Base-by-base conservation (phyloP, 1,140 invertebrate genomes). In the Polypedilum vanderplanki region DNA sequence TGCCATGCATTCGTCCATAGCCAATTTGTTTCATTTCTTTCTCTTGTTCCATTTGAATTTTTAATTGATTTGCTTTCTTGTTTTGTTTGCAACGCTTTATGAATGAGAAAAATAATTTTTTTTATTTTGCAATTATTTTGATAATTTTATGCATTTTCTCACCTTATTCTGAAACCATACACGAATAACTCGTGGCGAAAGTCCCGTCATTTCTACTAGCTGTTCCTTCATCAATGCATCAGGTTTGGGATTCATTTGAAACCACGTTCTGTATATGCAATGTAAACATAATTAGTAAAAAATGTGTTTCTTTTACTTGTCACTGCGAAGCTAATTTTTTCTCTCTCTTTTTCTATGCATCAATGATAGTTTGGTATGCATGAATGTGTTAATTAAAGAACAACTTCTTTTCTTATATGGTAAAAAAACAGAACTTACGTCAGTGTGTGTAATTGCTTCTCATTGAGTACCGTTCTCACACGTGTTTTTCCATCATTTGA, bases 171-270 rank as follows among this genome's bases (percentile, higher is more conserved):
- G 95, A 85, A 98, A 98, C 97, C 97, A 99, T n/a, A 98, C 97
- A 79, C 97, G 87, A 79, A 98, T 98, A 75, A 99, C 97, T 17
- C 97, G 85, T 1, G 96, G 96, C 79, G 93, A 96, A 2, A 99
- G 88, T 0, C 94, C 91, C 0, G 98, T 99, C 96, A 98, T 98
- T 84, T 99, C 98, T 9, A 98, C 97, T 75, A 99, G 86, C 82
- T 99, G 96, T 83, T 99, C 98, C 85, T 99, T 99, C 96, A 98
- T 98, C 40, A 98, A 87, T 9, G 97, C 97, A 85, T 99, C 98
- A 8, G 98, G 98, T 73, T 98, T 86, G 41, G 97, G 96, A 86
- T 99, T 99, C 41, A 95, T 95, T 70, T 93, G 93, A 85, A 99
- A 99, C 85, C 96, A 98, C 70, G 90, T 93, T 84, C 86, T 87